Evolutionary conservation across 1,140 invertebrate genomes (phyloP).

Genomic region (Octopus sinensis): DNA sequence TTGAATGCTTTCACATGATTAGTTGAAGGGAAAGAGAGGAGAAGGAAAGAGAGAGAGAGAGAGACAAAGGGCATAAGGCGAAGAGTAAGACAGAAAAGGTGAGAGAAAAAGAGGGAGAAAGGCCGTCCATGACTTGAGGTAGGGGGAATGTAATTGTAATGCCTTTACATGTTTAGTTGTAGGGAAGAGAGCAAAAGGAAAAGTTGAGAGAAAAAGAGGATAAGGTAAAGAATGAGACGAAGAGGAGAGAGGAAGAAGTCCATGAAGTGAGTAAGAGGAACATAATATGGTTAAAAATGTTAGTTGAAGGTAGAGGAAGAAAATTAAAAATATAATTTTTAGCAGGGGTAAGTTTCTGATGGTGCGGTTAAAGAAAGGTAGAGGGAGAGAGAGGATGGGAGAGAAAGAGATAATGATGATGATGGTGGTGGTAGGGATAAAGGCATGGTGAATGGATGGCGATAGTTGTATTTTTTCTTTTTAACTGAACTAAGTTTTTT

Average conservation of each 20-base stretch:
- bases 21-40: background rate
- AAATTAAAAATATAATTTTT: background rate
- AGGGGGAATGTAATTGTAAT: background rate
- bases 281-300: background rate
- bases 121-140: too few species aligned
- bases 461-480: background rate
- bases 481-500: too few species aligned
- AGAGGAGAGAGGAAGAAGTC: background rate
- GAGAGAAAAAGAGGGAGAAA: background rate
- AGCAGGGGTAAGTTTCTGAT: background rate
- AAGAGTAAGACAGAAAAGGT: background rate
- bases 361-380: background rate
- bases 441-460: background rate
- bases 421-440: background rate
- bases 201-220: background rate
- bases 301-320: background rate
- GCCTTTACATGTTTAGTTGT: background rate
- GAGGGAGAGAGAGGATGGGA: background rate
- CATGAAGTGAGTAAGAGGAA: background rate
- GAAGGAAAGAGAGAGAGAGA: background rate
- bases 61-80: background rate
- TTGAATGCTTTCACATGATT: too few species aligned
- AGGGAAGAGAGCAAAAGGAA: background rate
- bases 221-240: background rate
- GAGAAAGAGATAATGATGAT: background rate